Conservation (phyloP, 2,888 invertebrate species). For the Xestia rhomboidea region DNA sequence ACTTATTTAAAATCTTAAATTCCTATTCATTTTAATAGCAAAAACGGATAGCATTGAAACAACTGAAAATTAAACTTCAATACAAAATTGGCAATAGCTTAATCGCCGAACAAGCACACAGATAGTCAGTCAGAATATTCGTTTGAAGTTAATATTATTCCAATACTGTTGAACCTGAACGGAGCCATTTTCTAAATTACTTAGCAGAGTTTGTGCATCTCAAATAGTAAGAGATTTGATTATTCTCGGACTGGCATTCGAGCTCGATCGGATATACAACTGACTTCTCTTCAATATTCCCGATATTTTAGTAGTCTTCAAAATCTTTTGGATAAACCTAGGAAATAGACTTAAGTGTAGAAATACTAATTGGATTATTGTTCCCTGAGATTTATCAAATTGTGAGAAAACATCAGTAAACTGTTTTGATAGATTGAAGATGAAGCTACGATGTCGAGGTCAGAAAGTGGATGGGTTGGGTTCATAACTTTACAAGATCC, state of each 20-base stretch:
- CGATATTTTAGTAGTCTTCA: constrained; percentile 2
- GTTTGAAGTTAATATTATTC: constrained; percentile 13
- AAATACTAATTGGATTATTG: background rate
- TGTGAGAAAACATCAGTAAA: background rate
- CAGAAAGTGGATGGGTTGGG: background rate
- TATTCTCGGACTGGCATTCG: constrained; percentile 4
- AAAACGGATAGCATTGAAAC: background rate
- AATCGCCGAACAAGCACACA: background rate
- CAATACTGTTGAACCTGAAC: constrained; percentile 7
- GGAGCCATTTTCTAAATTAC: constrained; percentile 13
- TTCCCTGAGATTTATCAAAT: background rate
- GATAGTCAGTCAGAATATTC: background rate
- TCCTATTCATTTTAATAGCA: background rate
- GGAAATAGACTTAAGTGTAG: background rate
- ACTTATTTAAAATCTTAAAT: background rate
- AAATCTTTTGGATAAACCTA: background rate
- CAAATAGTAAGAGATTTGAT: constrained; percentile 31
- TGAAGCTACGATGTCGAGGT: background rate
- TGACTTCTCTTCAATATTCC: constrained; percentile 16
- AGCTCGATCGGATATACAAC: constrained; percentile 11
- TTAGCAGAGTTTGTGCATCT: constrained; percentile 26
- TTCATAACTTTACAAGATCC: background rate
- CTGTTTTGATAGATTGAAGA: background rate
- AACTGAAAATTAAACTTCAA: background rate
- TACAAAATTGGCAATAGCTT: background rate